Base-by-base conservation (phyloP, 2,888 invertebrate genomes). In the Tenthredo livida region DNA sequence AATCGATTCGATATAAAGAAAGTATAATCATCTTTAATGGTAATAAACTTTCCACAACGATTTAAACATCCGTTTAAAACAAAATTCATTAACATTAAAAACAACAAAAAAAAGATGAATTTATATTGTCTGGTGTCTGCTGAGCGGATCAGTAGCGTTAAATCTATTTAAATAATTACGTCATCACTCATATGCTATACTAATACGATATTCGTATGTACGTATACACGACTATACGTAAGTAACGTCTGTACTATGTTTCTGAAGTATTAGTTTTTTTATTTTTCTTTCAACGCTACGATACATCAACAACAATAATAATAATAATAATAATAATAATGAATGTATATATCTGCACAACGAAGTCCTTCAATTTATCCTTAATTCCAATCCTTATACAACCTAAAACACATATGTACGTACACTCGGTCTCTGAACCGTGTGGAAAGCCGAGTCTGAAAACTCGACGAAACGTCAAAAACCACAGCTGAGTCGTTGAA, bases 401-500 rank as follows among this genome's bases (percentile, higher is more conserved):
- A 54, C 7, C 10, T 54, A 7, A 54, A n/a, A 54, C n/a, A 7
- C 54, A 7, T 54, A 54, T 2, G n/a, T 47, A n/a, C n/a, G n/a
- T n/a, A n/a, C n/a, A 15, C 3, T 37, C 37, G 4, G 12, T 43
- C 0, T 12, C 43, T 4, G 4, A 61, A 61, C 10, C 25, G 61
- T 25, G 12, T 12, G 25, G 86, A 80, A 70, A 70, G 0, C 21
- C 70, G 37, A 70, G 37, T 70, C 33, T 17, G n/a, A n/a, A n/a
- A n/a, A n/a, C n/a, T n/a, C n/a, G n/a, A n/a, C 43, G 10, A 75
- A 75, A 47, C 43, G 75, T 75, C 75, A 75, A 75, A 43, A 47
- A 43, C 84, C 84, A 86, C 77, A 85, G 86, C 80, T 40, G 78
- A 84, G 54, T 75, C 29, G 82, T 47, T 78, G 86, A 88, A 86